Percentiles rank a stretch among this genome's conserved stretches.
Evolutionary conservation across 2,888 invertebrate genomes (phyloP).

Genomic region (Schizotus pectinicornis): DNA sequence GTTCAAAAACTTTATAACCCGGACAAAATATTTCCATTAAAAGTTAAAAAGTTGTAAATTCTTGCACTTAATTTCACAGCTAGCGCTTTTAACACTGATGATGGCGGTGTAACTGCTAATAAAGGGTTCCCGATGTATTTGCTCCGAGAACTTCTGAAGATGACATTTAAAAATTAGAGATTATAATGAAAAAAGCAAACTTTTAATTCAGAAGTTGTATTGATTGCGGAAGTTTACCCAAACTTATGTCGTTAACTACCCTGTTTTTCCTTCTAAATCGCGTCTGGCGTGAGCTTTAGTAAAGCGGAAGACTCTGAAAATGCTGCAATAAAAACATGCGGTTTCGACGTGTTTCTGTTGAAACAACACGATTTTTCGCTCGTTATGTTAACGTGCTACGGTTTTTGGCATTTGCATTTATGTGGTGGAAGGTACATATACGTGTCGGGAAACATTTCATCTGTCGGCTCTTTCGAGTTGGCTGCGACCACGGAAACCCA

Average conservation of each 20-base stretch:
- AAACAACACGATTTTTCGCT: no score
- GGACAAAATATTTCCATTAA: conserved; percentile 19
- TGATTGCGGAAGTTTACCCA: not conserved
- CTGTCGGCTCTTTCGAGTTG: no score
- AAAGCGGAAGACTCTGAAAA: not conserved
- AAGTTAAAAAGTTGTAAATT: conserved; percentile 23
- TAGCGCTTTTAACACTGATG: conserved; percentile 1
- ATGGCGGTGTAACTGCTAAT: conserved; percentile 7
- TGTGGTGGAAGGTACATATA: no score
- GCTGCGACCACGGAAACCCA: no score
- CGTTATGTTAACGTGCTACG: no score
- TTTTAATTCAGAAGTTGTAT: conserved; percentile 10
- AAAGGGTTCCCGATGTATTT: conserved; percentile 20
- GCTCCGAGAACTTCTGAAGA: conserved; percentile 11
- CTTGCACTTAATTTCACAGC: conserved; percentile 20
- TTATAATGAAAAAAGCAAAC: conserved; percentile 8
- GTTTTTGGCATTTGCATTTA: no score
- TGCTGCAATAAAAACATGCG: not conserved
- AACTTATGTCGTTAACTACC: no score
- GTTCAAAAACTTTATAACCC: not conserved
- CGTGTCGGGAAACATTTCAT: no score
- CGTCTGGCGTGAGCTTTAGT: not conserved
- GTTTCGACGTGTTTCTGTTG: no score
- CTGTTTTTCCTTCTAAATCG: no score
- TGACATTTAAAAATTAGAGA: conserved; percentile 14